Evolutionary conservation across 2,113 vertebrate genomes (phyloP).

Genomic region (Tragelaphus imberbis): DNA sequence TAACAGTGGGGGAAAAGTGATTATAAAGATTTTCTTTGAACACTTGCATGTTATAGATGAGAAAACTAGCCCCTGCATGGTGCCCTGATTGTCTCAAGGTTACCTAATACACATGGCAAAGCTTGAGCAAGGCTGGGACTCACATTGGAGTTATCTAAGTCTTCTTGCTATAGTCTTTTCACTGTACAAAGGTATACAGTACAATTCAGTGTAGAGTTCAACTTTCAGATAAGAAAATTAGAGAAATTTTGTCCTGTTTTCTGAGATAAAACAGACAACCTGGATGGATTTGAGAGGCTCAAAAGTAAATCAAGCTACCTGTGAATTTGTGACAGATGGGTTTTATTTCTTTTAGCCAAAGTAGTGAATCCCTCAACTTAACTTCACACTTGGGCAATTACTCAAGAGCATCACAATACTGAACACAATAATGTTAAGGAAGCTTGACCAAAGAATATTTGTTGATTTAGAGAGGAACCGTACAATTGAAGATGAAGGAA

Average conservation of each 20-base stretch:
- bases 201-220: background rate
- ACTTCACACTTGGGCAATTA: slow-evolving; percentile 14
- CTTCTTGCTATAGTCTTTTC: background rate
- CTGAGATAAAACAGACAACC: background rate
- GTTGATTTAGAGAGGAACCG: background rate
- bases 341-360: background rate
- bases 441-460: slow-evolving; percentile 15
- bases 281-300: background rate
- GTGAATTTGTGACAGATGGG: slow-evolving; percentile 10
- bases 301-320: background rate
- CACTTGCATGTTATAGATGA: background rate
- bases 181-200: background rate
- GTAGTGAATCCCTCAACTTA: background rate
- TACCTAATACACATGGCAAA: background rate
- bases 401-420: background rate
- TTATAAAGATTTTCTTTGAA: background rate
- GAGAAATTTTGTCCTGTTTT: background rate
- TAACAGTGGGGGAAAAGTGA: background rate
- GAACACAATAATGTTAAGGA: background rate
- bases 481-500: background rate
- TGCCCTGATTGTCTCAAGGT: background rate
- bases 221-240: background rate
- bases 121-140: background rate
- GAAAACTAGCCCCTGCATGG: background rate
- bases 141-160: background rate